Base-by-base conservation (phyloP, 2,113 vertebrate species). In the Platysternon megacephalum region DNA sequence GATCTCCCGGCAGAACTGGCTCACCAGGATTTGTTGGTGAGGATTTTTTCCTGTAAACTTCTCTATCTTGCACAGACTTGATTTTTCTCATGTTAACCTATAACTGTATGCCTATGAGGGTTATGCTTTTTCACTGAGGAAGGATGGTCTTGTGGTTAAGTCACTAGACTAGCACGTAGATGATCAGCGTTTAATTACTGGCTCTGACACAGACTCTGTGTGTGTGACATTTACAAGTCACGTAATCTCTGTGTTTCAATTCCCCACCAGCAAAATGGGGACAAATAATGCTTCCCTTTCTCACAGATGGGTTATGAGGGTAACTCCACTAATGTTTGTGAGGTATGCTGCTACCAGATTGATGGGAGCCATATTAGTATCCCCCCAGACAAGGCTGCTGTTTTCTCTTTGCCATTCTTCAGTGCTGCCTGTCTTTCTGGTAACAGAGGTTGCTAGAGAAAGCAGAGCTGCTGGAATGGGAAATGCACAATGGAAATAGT, bases 21-120 rank as follows among this genome's bases (percentile, higher is more conserved):
- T n/a, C 90, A 53, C 94, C 86, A 3, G 98, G 98, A 91, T 84
- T 89, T 80, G 22, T 53, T 11, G 98, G 98, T 99, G 87, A 98
- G 98, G 39, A 90, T 84, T 2, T 35, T 3, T 24, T 21, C 0
- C 3, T 8, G 32, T 85, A 32, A 24, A 29, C 12, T 46, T 16
- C 52, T 83, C n/a, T 39, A 21, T 39, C 65, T 72, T 72, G 19
- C 22, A 42, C 42, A 39, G 39, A 85, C 42, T n/a, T 56, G 35
- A 22, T 74, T 46, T n/a, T 93, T 5, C 24, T 88, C 21, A 24
- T 26, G 4, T 17, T 52, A 84, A 78, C 83, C 48, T 68, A 39
- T 55, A 48, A 48, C 48, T 39, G 61, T 79, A 10, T 26, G 44
- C 1, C 44, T 84, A 0, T 68, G 4, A 11, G 35, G 17, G 55